A percentile compares a stretch with the other conserved stretches of the same genome.
These are phyloP conservation scores for Drosophila repleta DNA, from an alignment of 1,140 invertebrate genomes.

Conservation along the genomic window DNA sequence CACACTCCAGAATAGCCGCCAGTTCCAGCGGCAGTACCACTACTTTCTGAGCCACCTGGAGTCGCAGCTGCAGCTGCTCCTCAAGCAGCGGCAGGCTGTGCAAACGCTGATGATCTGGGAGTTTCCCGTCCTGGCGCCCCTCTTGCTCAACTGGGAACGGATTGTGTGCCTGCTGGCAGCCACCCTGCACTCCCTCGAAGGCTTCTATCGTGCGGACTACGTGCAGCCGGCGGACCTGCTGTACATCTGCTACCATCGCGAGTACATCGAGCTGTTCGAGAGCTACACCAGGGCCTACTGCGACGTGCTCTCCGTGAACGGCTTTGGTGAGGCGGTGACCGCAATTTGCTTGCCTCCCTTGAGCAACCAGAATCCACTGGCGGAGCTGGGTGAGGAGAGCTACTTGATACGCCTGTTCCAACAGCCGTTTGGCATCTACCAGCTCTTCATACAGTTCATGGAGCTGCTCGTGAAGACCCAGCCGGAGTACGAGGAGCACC, in stretches of 20 bases:
- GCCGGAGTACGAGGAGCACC: conserved; percentile 66
- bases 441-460: conserved; percentile 72
- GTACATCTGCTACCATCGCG: conserved; percentile 89
- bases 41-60: conserved; percentile 69
- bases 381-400: conserved; percentile 67
- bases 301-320: conserved; percentile 89
- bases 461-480: conserved; percentile 63
- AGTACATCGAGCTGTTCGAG: conserved; percentile 89
- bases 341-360: conserved; percentile 42
- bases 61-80: conserved; percentile 65
- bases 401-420: conserved; percentile 71
- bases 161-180: conserved; percentile 89
- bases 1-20: conserved; percentile 69
- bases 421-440: conserved; percentile 73
- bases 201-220: conserved; percentile 87
- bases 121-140: conserved; percentile 72
- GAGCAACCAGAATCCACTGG: conserved; percentile 48
- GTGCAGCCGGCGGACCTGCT: conserved; percentile 87
- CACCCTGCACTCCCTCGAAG: conserved; percentile 88
- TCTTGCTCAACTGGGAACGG: conserved; percentile 86
- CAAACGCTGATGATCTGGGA: conserved; percentile 63
- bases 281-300: conserved; percentile 90
- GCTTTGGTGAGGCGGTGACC: conserved; percentile 74
- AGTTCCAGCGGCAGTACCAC: conserved; percentile 72
- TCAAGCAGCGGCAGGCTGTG: conserved; percentile 66